phyloP scores from a whole-genome alignment of 2,888 invertebrate species.

The Anoplius nigerrimus region DNA sequence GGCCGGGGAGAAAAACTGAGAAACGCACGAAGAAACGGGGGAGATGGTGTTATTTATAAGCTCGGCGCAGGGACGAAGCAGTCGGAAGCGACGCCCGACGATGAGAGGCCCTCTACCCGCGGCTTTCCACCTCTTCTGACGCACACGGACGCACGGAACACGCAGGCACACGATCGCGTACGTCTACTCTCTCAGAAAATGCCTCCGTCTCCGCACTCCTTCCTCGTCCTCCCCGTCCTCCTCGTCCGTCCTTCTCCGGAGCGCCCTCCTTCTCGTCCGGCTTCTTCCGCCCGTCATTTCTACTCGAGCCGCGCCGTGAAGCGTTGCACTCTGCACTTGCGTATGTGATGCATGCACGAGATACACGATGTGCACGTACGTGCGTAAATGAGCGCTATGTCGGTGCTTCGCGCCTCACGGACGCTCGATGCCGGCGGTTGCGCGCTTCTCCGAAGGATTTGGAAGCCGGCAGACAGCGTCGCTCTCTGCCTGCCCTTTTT shows the following conservation, averaged over 20 bases:
- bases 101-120: constrained; percentile 15
- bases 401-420: constrained; percentile 39
- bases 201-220: constrained; percentile 6
- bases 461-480: background rate
- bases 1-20: constrained; percentile 59
- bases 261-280: background rate
- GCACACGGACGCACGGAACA: no score
- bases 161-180: constrained; percentile 12
- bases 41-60: constrained; percentile 74
- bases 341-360: constrained; percentile 64
- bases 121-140: constrained; percentile 18
- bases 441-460: constrained; percentile 16
- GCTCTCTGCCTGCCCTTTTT: background rate
- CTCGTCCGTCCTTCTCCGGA: constrained; percentile 4
- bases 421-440: constrained; percentile 1
- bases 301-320: constrained; percentile 38
- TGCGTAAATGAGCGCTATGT: constrained; percentile 54
- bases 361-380: constrained; percentile 52
- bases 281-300: constrained; percentile 12
- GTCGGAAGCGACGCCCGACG: constrained; percentile 50
- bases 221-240: constrained; percentile 12
- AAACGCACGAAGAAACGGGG: constrained; percentile 64
- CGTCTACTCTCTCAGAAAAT: constrained; percentile 14
- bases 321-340: constrained; percentile 37
- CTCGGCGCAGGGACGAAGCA: constrained; percentile 46